phyloP scores from a whole-genome alignment of 2,113 vertebrate genomes.

The Ranitomeya variabilis region DNA sequence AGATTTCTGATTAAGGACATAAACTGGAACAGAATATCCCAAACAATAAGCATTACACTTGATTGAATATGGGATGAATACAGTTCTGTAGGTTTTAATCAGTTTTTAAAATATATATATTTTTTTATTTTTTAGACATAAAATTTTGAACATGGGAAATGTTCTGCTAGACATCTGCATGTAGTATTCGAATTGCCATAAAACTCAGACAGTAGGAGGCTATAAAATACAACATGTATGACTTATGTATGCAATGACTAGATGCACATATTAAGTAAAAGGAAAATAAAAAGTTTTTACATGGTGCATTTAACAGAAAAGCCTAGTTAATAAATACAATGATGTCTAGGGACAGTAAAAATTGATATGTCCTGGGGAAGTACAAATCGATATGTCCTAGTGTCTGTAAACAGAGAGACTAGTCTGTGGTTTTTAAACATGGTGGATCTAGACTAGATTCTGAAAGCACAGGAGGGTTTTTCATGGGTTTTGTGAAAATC shows the following conservation, averaged over 20 bases:
- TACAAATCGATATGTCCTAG: no score
- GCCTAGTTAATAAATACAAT: no score
- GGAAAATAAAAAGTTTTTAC: no score
- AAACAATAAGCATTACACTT: constrained; percentile 30
- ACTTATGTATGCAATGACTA: neutral
- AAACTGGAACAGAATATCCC: constrained; percentile 48
- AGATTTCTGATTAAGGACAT: constrained; percentile 36
- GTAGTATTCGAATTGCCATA: neutral
- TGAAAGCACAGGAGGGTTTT: no score
- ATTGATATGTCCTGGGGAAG: no score
- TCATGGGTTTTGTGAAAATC: no score
- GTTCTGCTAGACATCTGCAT: neutral
- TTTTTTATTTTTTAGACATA: constrained; percentile 19
- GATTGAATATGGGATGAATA: constrained; percentile 27
- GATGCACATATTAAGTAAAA: neutral
- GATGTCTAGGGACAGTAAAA: no score
- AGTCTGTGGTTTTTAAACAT: no score
- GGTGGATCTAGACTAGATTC: no score
- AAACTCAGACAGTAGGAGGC: neutral
- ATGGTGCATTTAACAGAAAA: no score
- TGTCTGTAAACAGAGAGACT: no score
- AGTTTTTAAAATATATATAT: constrained; percentile 43
- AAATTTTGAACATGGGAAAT: neutral
- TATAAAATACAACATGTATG: neutral
- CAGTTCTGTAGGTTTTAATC: constrained; percentile 10